Evolutionary conservation across 2,888 invertebrate genomes (phyloP).

Genomic region (Dolomedes plantarius): DNA sequence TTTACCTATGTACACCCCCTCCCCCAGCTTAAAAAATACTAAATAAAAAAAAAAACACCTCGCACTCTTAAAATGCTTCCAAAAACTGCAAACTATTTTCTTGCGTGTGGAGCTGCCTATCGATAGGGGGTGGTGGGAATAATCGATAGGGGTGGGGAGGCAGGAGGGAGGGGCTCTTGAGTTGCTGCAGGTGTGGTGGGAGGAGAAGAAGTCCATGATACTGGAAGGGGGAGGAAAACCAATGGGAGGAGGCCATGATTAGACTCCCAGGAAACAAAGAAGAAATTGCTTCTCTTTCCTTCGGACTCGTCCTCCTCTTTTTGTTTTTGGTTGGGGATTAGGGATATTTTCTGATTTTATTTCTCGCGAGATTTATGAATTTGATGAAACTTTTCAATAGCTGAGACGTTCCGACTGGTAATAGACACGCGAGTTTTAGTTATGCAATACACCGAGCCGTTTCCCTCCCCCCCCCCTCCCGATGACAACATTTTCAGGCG

Average conservation of each 20-base stretch:
- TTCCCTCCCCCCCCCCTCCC: neutral
- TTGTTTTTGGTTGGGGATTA: slow-evolving; percentile 54
- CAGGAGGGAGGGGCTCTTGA: slow-evolving; percentile 44
- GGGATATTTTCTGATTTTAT: slow-evolving; percentile 60
- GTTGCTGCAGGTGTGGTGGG: slow-evolving; percentile 63
- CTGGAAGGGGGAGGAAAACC: slow-evolving; percentile 38
- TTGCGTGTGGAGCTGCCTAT: slow-evolving; percentile 51
- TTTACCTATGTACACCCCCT: neutral
- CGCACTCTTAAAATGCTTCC: neutral
- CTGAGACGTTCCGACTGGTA: slow-evolving; percentile 3
- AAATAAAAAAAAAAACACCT: slow-evolving; percentile 3
- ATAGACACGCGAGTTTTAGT: slow-evolving; percentile 8
- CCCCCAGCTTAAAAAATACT: too few species aligned
- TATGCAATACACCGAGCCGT: neutral
- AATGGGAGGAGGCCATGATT: slow-evolving; percentile 66
- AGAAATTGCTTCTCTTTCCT: slow-evolving; percentile 47
- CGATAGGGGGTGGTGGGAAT: slow-evolving; percentile 49
- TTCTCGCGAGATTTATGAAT: slow-evolving; percentile 61
- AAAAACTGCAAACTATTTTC: slow-evolving; percentile 62
- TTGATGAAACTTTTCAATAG: slow-evolving; percentile 39
- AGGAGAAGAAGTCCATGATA: slow-evolving; percentile 58
- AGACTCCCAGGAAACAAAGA: slow-evolving; percentile 61
- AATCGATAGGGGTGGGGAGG: slow-evolving; percentile 52
- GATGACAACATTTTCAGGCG: neutral
- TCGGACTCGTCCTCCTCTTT: slow-evolving; percentile 14